Percentiles rank a stretch among this genome's conserved stretches.
phyloP scores from a whole-genome alignment of 2,888 invertebrate genomes.

The Limnephilus auricula region DNA sequence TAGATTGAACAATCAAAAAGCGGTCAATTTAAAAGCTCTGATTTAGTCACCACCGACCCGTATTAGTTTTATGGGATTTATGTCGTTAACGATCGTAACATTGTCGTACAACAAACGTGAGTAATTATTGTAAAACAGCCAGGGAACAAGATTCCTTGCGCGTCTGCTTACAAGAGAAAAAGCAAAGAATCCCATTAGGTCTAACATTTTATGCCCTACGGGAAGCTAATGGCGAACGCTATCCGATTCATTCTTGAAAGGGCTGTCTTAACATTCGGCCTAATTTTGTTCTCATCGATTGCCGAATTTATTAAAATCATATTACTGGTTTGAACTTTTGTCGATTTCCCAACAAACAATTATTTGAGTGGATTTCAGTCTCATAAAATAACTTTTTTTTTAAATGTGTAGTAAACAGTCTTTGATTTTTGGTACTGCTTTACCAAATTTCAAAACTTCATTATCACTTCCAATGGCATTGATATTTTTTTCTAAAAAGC shows the following conservation, averaged over 20 bases:
- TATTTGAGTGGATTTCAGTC: too few species aligned
- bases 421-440: too few species aligned
- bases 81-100: background rate
- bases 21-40: background rate
- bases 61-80: background rate
- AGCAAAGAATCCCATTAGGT: background rate
- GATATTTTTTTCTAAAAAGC: too few species aligned
- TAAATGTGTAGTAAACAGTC: too few species aligned
- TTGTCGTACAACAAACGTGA: background rate
- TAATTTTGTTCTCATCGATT: background rate
- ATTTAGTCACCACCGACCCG: background rate
- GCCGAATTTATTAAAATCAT: background rate
- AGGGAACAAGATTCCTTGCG: background rate
- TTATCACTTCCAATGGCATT: too few species aligned
- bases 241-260: background rate
- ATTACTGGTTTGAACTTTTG: background rate
- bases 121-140: conserved; percentile 13
- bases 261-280: background rate
- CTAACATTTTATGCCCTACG: conserved; percentile 20
- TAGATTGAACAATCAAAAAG: background rate
- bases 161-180: conserved; percentile 3
- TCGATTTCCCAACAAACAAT: background rate
- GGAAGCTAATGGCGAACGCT: conserved; percentile 18
- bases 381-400: too few species aligned
- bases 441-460: too few species aligned